phyloP scores from a whole-genome alignment of 2,888 invertebrate species.

The Archips crataeganus region DNA sequence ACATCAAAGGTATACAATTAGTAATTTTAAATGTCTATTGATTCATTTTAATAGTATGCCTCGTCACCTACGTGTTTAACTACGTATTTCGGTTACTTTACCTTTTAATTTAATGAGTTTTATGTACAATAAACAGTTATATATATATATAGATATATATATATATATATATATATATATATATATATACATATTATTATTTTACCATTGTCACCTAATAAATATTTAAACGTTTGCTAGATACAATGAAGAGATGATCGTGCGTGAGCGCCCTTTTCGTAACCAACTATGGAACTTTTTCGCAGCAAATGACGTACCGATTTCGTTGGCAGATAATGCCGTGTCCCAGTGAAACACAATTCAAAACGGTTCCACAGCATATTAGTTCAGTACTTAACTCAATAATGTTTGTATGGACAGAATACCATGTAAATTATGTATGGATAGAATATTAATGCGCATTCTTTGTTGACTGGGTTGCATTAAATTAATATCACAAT shows the following conservation, averaged over 20 bases:
- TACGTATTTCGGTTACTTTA: too few species aligned
- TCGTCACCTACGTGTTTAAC: too few species aligned
- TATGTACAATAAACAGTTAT: too few species aligned
- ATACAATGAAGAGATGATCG: constrained; percentile 58
- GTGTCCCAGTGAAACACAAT: not conserved
- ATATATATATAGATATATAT: too few species aligned
- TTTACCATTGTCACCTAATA: constrained; percentile 46
- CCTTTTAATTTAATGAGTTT: too few species aligned
- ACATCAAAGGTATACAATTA: not conserved
- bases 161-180: too few species aligned
- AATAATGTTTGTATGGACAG: not conserved
- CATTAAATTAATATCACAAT: not conserved
- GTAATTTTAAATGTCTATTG: not conserved
- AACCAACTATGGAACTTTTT: not conserved
- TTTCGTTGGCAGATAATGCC: not conserved
- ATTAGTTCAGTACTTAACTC: not conserved
- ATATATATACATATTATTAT: constrained; percentile 26
- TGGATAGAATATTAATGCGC: not conserved
- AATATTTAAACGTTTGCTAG: constrained; percentile 49
- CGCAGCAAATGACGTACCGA: not conserved
- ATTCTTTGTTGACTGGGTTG: constrained; percentile 2
- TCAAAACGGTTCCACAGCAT: not conserved
- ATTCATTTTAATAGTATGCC: too few species aligned
- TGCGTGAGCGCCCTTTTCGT: not conserved
- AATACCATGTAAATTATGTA: not conserved